These are phyloP conservation scores for Laothoe populi DNA, from an alignment of 2,888 invertebrate species.

Conservation along the genomic window DNA sequence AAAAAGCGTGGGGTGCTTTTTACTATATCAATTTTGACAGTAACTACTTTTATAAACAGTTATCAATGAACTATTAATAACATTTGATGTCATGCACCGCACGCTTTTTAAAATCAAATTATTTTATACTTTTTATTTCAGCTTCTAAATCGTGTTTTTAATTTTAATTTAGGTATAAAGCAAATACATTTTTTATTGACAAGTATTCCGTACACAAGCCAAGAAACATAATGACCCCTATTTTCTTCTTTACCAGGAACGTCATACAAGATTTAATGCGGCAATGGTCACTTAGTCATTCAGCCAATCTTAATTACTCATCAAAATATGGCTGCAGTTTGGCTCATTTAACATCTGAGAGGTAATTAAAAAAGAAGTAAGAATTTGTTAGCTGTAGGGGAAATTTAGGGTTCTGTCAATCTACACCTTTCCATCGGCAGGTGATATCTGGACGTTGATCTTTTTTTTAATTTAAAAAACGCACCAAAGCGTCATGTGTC, in stretches of 20 bases:
- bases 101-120: too few species aligned
- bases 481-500: slow-evolving; percentile 71
- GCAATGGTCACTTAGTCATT: slow-evolving; percentile 40
- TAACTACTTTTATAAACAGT: too few species aligned
- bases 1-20: too few species aligned
- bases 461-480: slow-evolving; percentile 68
- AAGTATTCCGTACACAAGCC: not conserved
- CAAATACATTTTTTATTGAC: slow-evolving; percentile 6
- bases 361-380: slow-evolving; percentile 55
- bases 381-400: slow-evolving; percentile 46
- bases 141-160: too few species aligned
- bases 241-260: slow-evolving; percentile 12
- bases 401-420: slow-evolving; percentile 73
- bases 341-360: slow-evolving; percentile 39
- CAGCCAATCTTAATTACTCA: slow-evolving; percentile 48
- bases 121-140: too few species aligned
- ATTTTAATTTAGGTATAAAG: too few species aligned
- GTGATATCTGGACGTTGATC: slow-evolving; percentile 65
- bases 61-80: too few species aligned
- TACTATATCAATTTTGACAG: too few species aligned
- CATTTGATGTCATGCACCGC: too few species aligned
- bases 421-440: slow-evolving; percentile 80
- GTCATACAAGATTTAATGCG: slow-evolving; percentile 14
- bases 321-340: slow-evolving; percentile 34
- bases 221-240: slow-evolving; percentile 2